Percentiles rank a stretch among this genome's conserved stretches.
These are phyloP conservation scores for Morphnarchus princeps DNA, from an alignment of 2,113 vertebrate genomes.

Conservation along the genomic window DNA sequence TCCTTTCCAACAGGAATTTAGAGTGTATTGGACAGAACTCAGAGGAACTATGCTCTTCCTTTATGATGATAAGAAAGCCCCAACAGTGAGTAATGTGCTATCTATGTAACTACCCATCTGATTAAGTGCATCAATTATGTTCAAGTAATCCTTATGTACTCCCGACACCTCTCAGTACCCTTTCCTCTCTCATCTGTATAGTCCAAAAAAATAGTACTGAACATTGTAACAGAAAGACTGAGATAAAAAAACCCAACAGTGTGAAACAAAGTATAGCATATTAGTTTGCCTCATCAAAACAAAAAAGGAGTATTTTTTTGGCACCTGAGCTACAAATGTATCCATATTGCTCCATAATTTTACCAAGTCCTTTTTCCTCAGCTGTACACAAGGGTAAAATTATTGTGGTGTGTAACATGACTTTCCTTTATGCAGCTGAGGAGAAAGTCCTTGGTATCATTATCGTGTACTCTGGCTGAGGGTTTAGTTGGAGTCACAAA, in stretches of 20 bases:
- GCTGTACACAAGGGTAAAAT: neutral
- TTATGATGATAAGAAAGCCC: slow-evolving; percentile 65
- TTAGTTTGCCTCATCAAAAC: neutral
- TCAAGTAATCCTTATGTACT: neutral
- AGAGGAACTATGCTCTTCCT: slow-evolving; percentile 72
- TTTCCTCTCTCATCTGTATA: neutral
- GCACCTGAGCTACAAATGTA: neutral
- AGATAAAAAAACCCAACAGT: neutral
- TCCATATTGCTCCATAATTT: neutral
- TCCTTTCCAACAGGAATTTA: slow-evolving; percentile 56
- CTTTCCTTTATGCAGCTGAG: neutral
- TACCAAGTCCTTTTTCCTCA: neutral
- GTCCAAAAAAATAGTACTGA: neutral
- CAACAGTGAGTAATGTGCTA: slow-evolving; percentile 41
- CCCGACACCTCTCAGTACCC: neutral
- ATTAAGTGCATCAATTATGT: neutral
- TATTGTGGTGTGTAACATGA: neutral
- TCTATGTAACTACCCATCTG: neutral
- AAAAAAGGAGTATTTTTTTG: neutral
- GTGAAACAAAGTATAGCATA: neutral
- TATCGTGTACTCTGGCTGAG: neutral
- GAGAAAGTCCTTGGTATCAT: neutral
- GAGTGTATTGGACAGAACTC: slow-evolving; percentile 68
- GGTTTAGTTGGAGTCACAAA: neutral
- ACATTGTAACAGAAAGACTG: neutral